These are phyloP conservation scores for Melanotaenia maccullochi DNA, from an alignment of 2,797 vertebrate genomes.

Conservation along the genomic window DNA sequence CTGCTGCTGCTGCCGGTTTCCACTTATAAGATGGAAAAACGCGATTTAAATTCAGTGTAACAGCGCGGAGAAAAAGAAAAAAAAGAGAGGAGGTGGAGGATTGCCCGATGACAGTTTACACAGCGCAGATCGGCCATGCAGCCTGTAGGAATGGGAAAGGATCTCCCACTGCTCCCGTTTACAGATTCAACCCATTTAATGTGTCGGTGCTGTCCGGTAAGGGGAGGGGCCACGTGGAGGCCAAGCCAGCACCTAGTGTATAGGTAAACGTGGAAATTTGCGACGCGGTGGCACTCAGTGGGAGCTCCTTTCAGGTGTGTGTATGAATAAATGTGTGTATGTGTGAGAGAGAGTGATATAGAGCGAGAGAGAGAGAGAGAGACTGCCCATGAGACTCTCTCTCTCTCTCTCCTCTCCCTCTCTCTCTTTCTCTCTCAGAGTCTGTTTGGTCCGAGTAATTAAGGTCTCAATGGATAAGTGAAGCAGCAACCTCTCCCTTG, in stretches of 20 bases:
- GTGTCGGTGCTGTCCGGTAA: conserved; percentile 46
- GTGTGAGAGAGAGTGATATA: neutral
- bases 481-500: conserved; percentile 30
- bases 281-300: conserved; percentile 33
- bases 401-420: too few relatives aligned
- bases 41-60: conserved; percentile 36
- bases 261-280: conserved; percentile 53
- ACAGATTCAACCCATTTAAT: conserved; percentile 65
- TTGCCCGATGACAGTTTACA: conserved; percentile 26
- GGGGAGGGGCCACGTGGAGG: conserved; percentile 65
- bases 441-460: conserved; percentile 48
- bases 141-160: conserved; percentile 30
- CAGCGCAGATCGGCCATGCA: conserved; percentile 48
- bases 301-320: conserved; percentile 47
- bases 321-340: neutral
- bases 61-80: conserved; percentile 23
- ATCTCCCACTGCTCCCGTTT: conserved; percentile 57
- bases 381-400: neutral
- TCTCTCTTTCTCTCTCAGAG: too few relatives aligned
- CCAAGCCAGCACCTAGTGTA: conserved; percentile 37
- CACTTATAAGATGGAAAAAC: conserved; percentile 33
- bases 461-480: conserved; percentile 49
- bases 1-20: conserved; percentile 31
- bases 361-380: conserved; percentile 5
- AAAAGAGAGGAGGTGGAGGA: neutral